phyloP scores from a whole-genome alignment of 2,888 invertebrate genomes.

The Noctua fimbriata region DNA sequence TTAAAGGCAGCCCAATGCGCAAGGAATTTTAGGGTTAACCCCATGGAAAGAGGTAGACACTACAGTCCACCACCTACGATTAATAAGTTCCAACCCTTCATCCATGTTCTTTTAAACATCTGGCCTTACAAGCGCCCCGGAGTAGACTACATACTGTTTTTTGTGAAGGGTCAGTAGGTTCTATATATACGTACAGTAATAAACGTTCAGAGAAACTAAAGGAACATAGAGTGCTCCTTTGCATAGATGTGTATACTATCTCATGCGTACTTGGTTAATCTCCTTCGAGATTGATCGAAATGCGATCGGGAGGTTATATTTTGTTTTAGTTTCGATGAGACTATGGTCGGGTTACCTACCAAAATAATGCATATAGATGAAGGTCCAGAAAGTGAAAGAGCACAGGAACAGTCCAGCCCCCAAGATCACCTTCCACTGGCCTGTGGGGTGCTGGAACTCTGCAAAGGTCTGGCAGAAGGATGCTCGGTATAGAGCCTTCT shows the following conservation, averaged over 20 bases:
- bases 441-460: conserved; percentile 96
- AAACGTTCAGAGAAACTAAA: background rate
- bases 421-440: conserved; percentile 94
- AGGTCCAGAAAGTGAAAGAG: conserved; percentile 88
- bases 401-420: conserved; percentile 89
- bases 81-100: background rate
- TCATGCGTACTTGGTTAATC: background rate
- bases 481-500: conserved; percentile 97
- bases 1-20: background rate
- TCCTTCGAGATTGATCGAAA: background rate
- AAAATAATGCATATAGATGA: conserved; percentile 90
- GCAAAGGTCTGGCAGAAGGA: conserved; percentile 98
- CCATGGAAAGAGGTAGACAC: background rate
- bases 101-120: background rate
- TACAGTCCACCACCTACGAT: background rate
- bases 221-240: background rate
- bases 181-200: background rate
- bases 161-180: background rate
- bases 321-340: background rate
- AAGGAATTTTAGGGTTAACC: background rate
- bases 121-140: no score
- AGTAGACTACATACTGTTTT: background rate
- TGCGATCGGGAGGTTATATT: background rate
- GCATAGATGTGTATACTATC: background rate
- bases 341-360: conserved; percentile 82